A percentile compares a stretch with the other conserved stretches of the same genome.
phyloP scores from a whole-genome alignment of 2,797 vertebrate species.

The Dipus sagitta region DNA sequence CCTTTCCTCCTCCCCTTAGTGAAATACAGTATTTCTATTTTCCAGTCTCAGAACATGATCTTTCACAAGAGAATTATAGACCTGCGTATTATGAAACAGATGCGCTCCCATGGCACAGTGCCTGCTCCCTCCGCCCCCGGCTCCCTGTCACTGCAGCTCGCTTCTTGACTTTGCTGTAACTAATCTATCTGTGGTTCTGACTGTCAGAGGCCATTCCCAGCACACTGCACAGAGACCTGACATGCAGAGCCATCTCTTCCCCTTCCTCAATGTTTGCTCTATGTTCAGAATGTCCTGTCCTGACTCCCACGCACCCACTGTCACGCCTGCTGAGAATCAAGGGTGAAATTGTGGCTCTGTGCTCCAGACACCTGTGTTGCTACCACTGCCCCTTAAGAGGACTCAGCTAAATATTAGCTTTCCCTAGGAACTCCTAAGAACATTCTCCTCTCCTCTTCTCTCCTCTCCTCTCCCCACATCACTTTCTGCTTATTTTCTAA shows the following conservation, averaged over 20 bases:
- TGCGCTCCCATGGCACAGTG: slow-evolving; percentile 84
- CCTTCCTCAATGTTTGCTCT: background rate
- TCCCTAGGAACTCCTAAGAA: slow-evolving; percentile 60
- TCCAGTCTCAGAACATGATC: slow-evolving; percentile 80
- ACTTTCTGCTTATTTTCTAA: slow-evolving; percentile 73
- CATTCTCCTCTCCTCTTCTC: slow-evolving; percentile 56
- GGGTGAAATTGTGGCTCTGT: background rate
- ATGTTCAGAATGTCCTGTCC: slow-evolving; percentile 30
- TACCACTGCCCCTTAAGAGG: slow-evolving; percentile 27
- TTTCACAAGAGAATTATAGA: slow-evolving; percentile 83
- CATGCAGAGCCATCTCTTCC: background rate
- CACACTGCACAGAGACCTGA: background rate
- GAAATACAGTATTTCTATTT: slow-evolving; percentile 79
- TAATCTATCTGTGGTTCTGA: slow-evolving; percentile 23
- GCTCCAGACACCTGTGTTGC: slow-evolving; percentile 65
- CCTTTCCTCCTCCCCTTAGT: slow-evolving; percentile 62
- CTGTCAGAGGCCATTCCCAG: slow-evolving; percentile 5
- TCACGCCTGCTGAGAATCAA: background rate
- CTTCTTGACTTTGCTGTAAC: slow-evolving; percentile 66
- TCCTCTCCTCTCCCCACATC: background rate
- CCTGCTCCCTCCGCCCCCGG: slow-evolving; percentile 80
- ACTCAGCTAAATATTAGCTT: slow-evolving; percentile 49
- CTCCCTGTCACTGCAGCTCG: slow-evolving; percentile 66
- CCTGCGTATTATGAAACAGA: slow-evolving; percentile 84
- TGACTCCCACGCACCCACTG: background rate